Percentiles rank a stretch among this genome's conserved stretches.
Evolutionary conservation across 2,888 invertebrate species (phyloP).

Genomic region (Oxyteleia sp.): DNA sequence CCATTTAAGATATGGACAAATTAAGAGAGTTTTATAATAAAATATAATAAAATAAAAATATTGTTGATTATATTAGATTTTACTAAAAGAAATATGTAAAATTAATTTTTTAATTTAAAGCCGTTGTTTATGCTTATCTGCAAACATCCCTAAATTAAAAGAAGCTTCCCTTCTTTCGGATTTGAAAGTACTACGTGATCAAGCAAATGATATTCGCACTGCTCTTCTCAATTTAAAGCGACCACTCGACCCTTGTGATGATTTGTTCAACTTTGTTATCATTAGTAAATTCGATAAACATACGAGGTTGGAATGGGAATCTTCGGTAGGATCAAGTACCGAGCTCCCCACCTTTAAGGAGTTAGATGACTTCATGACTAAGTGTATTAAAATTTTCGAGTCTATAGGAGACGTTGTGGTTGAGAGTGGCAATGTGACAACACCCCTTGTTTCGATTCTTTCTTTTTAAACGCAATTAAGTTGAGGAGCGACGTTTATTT

Average conservation of each 20-base stretch:
- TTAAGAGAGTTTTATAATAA: too few species aligned
- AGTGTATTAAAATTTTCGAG: neutral
- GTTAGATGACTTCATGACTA: neutral
- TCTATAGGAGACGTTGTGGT: neutral
- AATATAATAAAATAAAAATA: too few species aligned
- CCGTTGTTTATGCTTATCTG: neutral
- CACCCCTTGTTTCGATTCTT: too few species aligned
- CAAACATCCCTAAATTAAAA: too few species aligned
- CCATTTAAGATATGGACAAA: too few species aligned
- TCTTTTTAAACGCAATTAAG: too few species aligned
- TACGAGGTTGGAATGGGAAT: slow-evolving; percentile 1
- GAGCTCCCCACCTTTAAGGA: neutral
- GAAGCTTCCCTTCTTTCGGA: neutral
- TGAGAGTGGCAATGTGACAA: too few species aligned
- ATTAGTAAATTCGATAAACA: neutral
- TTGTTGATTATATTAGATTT: too few species aligned
- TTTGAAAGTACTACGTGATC: neutral
- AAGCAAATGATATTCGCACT: neutral
- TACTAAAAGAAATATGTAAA: too few species aligned
- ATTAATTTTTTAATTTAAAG: too few species aligned
- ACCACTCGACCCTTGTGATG: neutral
- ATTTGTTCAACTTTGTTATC: slow-evolving; percentile 8
- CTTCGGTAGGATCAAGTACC: neutral
- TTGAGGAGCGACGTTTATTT: too few species aligned
- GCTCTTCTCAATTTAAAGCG: neutral